A percentile compares a stretch with the other conserved stretches of the same genome.
Conservation (phyloP, 2,113 vertebrate genomes). For the Chlorodrepanis virens region DNA sequence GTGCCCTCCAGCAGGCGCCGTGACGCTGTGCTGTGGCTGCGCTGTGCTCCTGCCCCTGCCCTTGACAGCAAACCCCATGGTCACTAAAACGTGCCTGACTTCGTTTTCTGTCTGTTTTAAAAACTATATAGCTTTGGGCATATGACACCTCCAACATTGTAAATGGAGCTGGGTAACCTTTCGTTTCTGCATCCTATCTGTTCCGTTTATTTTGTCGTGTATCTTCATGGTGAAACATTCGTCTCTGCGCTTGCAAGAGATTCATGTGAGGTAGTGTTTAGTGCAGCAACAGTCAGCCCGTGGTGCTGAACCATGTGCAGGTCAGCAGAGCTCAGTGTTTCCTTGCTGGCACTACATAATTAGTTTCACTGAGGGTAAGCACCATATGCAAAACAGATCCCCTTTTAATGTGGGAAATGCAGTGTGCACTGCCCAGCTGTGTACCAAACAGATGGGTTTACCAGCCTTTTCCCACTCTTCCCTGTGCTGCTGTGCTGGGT, state of each 20-base stretch:
- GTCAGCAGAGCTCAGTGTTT: background rate
- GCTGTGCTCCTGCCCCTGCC: accelerated
- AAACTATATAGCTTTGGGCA: background rate
- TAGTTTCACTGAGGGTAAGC: background rate
- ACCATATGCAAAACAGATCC: background rate
- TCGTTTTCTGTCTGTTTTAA: accelerated
- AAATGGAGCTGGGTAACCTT: background rate
- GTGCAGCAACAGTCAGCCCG: accelerated
- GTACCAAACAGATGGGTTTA: background rate
- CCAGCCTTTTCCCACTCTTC: background rate
- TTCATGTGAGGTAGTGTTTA: background rate
- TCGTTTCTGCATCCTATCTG: background rate
- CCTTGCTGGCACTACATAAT: background rate
- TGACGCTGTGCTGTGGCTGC: background rate
- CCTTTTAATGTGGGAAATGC: background rate
- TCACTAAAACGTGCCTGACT: background rate
- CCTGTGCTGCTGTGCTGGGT: background rate
- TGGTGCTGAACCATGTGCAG: background rate
- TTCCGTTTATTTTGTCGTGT: background rate
- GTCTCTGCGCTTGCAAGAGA: background rate
- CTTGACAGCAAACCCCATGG: background rate
- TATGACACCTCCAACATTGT: background rate
- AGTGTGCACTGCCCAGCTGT: background rate
- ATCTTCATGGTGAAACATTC: background rate
- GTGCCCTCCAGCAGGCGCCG: accelerated